phyloP scores from a whole-genome alignment of 2,888 invertebrate species.

The Leucania comma region DNA sequence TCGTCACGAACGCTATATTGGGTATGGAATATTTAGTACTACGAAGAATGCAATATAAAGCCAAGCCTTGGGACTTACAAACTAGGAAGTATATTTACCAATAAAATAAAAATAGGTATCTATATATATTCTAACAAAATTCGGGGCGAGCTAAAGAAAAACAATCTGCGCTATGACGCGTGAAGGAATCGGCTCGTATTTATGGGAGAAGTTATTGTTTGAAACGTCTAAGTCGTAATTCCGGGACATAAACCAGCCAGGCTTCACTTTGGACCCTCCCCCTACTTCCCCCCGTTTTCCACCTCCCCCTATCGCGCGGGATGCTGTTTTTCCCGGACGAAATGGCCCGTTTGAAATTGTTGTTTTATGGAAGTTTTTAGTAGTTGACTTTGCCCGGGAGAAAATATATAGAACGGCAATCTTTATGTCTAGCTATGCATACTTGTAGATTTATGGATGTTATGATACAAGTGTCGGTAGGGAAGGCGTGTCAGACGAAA shows the following conservation, averaged over 20 bases:
- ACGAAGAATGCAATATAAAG: constrained; percentile 20
- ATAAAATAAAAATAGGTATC: constrained; percentile 6
- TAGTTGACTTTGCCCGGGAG: constrained; percentile 89
- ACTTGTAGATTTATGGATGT: constrained; percentile 51
- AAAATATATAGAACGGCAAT: constrained; percentile 87
- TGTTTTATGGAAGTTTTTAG: constrained; percentile 91
- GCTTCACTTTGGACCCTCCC: constrained; percentile 85
- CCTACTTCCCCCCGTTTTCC: constrained; percentile 60
- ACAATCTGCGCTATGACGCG: constrained; percentile 88
- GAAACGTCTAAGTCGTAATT: constrained; percentile 91
- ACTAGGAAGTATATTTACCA: not conserved
- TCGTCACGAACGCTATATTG: constrained; percentile 39
- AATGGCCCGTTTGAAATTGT: constrained; percentile 91
- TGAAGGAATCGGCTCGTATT: constrained; percentile 90
- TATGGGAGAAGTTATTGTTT: constrained; percentile 90
- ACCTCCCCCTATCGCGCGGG: constrained; percentile 75
- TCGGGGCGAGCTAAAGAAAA: constrained; percentile 77
- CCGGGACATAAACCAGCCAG: constrained; percentile 87
- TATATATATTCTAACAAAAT: constrained; percentile 28
- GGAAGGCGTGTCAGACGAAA: constrained; percentile 5
- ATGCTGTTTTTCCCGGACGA: constrained; percentile 90
- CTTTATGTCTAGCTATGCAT: constrained; percentile 76
- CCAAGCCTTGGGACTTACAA: not conserved
- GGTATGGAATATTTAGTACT: constrained; percentile 34
- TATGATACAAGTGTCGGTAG: constrained; percentile 31